Percentiles rank a stretch among this genome's conserved stretches.
These are phyloP conservation scores for Phengaris arion DNA, from an alignment of 2,888 invertebrate genomes.

Conservation along the genomic window DNA sequence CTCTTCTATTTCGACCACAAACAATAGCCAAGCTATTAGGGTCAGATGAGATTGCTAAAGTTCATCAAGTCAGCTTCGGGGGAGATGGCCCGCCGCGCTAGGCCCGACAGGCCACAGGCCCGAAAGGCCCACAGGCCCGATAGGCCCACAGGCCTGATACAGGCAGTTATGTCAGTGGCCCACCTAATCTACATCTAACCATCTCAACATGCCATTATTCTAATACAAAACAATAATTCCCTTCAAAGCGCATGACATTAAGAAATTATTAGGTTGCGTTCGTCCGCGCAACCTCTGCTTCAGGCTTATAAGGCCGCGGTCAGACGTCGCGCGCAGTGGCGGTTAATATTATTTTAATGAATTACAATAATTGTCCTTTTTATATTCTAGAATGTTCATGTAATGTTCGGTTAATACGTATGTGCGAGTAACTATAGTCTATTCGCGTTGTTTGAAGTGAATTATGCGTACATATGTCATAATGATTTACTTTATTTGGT, in stretches of 20 bases:
- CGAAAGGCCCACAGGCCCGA: neutral
- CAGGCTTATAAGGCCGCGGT: constrained; percentile 49
- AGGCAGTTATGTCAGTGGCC: constrained; percentile 48
- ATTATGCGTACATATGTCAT: too few relatives aligned
- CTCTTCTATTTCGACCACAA: neutral
- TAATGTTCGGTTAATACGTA: too few relatives aligned
- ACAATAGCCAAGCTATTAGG: constrained; percentile 20
- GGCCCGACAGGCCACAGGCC: neutral
- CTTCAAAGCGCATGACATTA: constrained; percentile 75
- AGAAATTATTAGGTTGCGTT: constrained; percentile 76
- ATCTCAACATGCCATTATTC: constrained; percentile 71
- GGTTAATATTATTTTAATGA: neutral
- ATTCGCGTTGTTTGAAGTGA: too few relatives aligned
- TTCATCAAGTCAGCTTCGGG: constrained; percentile 19
- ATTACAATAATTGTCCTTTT: neutral
- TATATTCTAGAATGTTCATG: too few relatives aligned
- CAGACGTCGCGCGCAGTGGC: constrained; percentile 23
- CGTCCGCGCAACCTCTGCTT: constrained; percentile 70
- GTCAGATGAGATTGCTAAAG: constrained; percentile 26
- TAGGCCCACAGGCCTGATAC: constrained; percentile 36
- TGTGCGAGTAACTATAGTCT: too few relatives aligned
- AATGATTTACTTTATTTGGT: too few relatives aligned
- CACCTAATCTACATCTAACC: constrained; percentile 55
- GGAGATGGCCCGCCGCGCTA: constrained; percentile 7
- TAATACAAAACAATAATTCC: constrained; percentile 77